Conservation (phyloP, 2,113 vertebrate genomes). For the Lycaon pictus region DNA sequence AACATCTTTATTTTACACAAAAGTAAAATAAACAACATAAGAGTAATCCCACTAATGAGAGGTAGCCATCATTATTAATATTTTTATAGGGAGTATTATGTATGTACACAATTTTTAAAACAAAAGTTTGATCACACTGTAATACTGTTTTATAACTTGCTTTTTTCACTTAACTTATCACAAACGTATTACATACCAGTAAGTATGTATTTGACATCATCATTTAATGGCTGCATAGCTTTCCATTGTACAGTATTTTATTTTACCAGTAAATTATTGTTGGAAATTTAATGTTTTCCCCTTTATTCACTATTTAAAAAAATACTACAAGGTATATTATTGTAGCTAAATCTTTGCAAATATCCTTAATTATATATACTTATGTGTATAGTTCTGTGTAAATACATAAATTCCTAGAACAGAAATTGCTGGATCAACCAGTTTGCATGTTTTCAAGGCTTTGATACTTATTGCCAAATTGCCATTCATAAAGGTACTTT, state of each 20-base stretch:
- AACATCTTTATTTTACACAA: conserved; percentile 53
- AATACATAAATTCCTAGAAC: conserved; percentile 38
- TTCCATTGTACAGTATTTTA: conserved; percentile 63
- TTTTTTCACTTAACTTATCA: conserved; percentile 77
- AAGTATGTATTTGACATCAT: conserved; percentile 77
- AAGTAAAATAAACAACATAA: conserved; percentile 28
- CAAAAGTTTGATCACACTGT: conserved; percentile 65
- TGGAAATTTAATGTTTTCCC: conserved; percentile 22
- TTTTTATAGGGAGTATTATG: conserved; percentile 30
- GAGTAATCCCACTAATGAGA: conserved; percentile 18
- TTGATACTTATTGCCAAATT: conserved; percentile 54
- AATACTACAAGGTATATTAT: neutral
- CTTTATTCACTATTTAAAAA: conserved; percentile 58
- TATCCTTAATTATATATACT: conserved; percentile 43
- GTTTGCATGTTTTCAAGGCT: conserved; percentile 70
- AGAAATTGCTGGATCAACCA: conserved; percentile 29
- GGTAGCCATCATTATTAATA: conserved; percentile 14
- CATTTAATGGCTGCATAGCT: conserved; percentile 72
- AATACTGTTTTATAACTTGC: conserved; percentile 77
- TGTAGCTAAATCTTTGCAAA: conserved; percentile 60
- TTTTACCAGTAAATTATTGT: conserved; percentile 50
- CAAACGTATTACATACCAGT: conserved; percentile 71
- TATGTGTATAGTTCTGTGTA: neutral
- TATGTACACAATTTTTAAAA: conserved; percentile 47
- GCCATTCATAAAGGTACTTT: conserved; percentile 35